phyloP scores from a whole-genome alignment of 1,140 invertebrate species.

The Ostrea denselamellosa region DNA sequence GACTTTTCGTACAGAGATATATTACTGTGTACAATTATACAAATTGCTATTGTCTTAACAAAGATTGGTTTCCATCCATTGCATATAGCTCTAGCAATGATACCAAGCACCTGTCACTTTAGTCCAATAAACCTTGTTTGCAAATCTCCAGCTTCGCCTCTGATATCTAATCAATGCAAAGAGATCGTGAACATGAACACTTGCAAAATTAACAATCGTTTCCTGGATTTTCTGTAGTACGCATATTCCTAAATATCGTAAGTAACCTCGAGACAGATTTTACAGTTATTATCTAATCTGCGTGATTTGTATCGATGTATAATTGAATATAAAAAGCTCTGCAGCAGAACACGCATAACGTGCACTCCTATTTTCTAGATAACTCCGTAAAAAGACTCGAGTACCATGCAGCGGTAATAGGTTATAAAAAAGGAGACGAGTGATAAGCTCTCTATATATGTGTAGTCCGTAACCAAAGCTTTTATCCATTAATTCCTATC shows the following conservation, averaged over 20 bases:
- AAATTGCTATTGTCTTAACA: not conserved
- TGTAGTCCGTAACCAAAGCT: too few species aligned
- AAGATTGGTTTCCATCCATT: not conserved
- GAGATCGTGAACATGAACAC: not conserved
- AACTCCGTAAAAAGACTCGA: not conserved
- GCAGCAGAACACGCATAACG: not conserved
- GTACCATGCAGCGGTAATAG: not conserved
- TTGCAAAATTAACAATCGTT: not conserved
- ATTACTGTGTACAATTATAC: not conserved
- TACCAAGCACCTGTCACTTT: not conserved
- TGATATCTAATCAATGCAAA: not conserved
- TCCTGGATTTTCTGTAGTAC: not conserved
- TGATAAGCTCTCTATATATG: not conserved
- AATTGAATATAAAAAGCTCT: not conserved
- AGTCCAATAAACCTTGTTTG: not conserved
- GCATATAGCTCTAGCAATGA: not conserved
- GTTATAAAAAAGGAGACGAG: not conserved
- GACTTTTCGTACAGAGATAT: not conserved
- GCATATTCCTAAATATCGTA: not conserved
- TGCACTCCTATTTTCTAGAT: not conserved
- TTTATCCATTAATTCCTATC: not conserved
- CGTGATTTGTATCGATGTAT: not conserved
- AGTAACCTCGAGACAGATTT: not conserved
- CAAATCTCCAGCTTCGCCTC: not conserved
- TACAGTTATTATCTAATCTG: not conserved